Base-by-base conservation (phyloP, 2,888 invertebrate genomes). In the Mythimna vitellina region DNA sequence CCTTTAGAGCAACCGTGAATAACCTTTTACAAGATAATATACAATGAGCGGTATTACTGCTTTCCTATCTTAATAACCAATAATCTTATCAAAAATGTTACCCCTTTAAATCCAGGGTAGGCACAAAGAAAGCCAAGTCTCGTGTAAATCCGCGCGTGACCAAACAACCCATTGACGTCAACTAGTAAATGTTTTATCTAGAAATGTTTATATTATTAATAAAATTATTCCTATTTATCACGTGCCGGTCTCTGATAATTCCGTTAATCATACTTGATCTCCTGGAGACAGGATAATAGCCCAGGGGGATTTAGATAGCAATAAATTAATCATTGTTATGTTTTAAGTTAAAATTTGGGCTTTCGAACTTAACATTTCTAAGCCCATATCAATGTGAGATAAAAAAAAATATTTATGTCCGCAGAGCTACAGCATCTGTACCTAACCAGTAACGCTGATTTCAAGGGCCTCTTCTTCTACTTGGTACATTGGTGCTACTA, bases 101-200 rank as follows among this genome's bases (percentile, higher is more conserved):
- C 49, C 8, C n/a, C 22, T 51, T 63, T 49, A 38, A 8, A 46
- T 25, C 10, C 25, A 42, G 5, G 42, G 17, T 76, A 56, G 0
- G 46, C 49, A 70, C 22, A 60, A 72, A 53, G 38, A 65, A 71
- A 68, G 38, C 20, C 25, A 46, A 25, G 57, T 54, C 62, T 58
- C 57, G 12, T 78, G 57, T 10, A 35, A n/a, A 10, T 14, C 22
- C n/a, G 22, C 65, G 56, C 46, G 79, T 71, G 22, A 12, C 46
- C 53, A 67, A 82, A 73, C 64, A 74, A 68, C 5, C 38, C n/a
- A 69, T 80, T 83, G 80, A 83, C 80, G 83, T 80, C 83, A 83
- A 54, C 7, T 82, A 72, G 79, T 79, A 53, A 57, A 60, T 64
- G 63, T 46, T 69, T 80, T 74, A 83, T 80, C 80, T 61, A 66